phyloP scores from a whole-genome alignment of 2,797 vertebrate genomes.

The Varecia variegata region DNA sequence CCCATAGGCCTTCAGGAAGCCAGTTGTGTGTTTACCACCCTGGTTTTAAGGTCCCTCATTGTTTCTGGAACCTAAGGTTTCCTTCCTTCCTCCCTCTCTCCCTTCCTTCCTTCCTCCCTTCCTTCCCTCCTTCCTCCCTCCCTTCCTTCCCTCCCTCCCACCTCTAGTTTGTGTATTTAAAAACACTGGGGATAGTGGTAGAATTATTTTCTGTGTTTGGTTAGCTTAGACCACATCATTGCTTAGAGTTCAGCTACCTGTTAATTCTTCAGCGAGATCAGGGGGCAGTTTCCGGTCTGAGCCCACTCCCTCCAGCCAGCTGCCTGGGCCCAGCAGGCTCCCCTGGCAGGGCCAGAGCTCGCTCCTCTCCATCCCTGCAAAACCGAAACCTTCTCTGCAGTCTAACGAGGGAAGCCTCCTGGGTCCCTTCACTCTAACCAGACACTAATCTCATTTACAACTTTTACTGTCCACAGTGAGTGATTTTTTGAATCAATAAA shows the following conservation, averaged over 20 bases:
- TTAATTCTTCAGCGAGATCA: not conserved
- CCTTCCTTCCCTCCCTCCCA: too few species aligned
- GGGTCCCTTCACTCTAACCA: not conserved
- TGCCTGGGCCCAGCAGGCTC: not conserved
- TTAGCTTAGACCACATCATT: not conserved
- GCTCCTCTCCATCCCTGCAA: not conserved
- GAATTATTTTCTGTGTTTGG: slow-evolving; percentile 6
- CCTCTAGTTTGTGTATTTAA: not conserved
- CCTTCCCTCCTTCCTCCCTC: accelerated
- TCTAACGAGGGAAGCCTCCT: not conserved
- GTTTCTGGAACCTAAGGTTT: not conserved
- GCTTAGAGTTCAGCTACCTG: not conserved
- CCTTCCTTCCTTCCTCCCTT: too few species aligned
- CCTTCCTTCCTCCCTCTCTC: accelerated
- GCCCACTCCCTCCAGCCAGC: not conserved
- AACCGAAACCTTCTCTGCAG: not conserved
- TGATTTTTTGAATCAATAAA: slow-evolving; percentile 38
- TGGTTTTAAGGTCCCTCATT: not conserved
- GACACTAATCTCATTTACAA: slow-evolving; percentile 7
- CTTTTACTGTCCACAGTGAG: slow-evolving; percentile 32
- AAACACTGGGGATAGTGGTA: not conserved
- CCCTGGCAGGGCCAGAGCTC: not conserved
- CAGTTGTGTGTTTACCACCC: not conserved
- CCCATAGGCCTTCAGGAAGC: not conserved
- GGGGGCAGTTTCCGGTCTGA: not conserved